A percentile compares a stretch with the other conserved stretches of the same genome.
These are phyloP conservation scores for Nyctibius bracteatus DNA, from an alignment of 2,113 vertebrate species.

Conservation along the genomic window DNA sequence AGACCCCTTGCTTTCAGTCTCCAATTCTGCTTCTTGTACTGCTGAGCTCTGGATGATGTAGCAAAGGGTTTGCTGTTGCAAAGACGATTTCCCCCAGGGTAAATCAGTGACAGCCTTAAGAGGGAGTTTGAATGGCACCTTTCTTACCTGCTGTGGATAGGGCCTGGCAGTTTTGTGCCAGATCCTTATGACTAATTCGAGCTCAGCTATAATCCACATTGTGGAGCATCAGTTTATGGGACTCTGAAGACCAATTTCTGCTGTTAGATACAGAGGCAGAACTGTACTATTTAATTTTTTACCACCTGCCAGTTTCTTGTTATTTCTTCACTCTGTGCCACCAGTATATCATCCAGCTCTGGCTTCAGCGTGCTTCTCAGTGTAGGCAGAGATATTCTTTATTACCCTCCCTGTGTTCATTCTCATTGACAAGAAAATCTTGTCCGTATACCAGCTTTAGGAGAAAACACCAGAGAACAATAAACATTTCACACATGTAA, in stretches of 20 bases:
- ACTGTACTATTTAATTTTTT: background rate
- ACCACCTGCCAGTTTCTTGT: background rate
- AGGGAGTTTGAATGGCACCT: background rate
- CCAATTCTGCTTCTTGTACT: background rate
- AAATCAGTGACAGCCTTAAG: background rate
- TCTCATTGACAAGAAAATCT: background rate
- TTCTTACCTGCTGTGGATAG: background rate
- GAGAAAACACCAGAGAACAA: background rate
- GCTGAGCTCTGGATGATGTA: background rate
- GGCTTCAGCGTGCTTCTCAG: background rate
- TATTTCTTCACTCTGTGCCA: background rate
- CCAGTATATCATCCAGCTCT: background rate
- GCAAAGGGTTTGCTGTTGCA: background rate
- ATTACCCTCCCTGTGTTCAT: background rate
- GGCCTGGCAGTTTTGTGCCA: background rate
- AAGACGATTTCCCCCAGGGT: background rate
- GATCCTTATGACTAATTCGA: background rate
- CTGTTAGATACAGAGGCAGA: background rate
- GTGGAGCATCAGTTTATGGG: background rate
- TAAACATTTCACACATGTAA: background rate
- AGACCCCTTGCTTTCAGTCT: background rate
- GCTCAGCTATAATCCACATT: background rate
- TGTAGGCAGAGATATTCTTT: background rate
- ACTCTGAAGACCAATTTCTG: background rate
- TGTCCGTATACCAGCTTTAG: background rate